Base-by-base conservation (phyloP, 1,140 invertebrate genomes). In the Trissolcus basalis region DNA sequence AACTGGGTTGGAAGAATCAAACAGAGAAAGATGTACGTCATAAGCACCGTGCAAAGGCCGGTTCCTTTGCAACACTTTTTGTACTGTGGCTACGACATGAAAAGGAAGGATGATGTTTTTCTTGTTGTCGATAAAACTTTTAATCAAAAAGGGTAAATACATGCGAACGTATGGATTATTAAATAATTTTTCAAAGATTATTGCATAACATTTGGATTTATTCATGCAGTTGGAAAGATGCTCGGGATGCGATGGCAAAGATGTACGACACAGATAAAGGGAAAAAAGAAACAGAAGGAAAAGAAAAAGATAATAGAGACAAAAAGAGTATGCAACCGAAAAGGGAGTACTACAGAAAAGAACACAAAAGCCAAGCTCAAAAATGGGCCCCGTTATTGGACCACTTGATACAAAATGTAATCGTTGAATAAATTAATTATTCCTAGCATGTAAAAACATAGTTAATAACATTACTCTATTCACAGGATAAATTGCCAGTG, bases 1-100 rank as follows among this genome's bases (percentile, higher is more conserved):
- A 94, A 98, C 82, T 99, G 98, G 98, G 94, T 99, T 44, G 98
- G 98, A 0, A 91, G 93, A 59, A 98, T 95, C 0, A 97, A 98
- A 85, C 93, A 95, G 81, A 91, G 94, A 63, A 97, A 96, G 83
- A 97, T 99, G 61, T 97, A 95, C 84, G 97, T 99, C 0, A 97
- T 99, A 33, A 97, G 93, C 65, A 99, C 98, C 0, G 85, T 91
- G 0, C 97, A 98, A 82, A 89, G 98, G 76, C 98, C 98, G 0
- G 96, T 99, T 1, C 98, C 98, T 0, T 89, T 99, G 16, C 94
- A 97, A 82, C 97, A 99, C 89, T 97, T 93, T 85, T 86, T 99
- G 0, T 98, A 98, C 81, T 96, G 94, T 35, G 97, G 97, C 60
- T 84, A 91, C 41, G 93, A 94, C 70, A 94, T 92, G 12, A 96